phyloP scores from a whole-genome alignment of 2,888 invertebrate species.

The Sturmia bella region DNA sequence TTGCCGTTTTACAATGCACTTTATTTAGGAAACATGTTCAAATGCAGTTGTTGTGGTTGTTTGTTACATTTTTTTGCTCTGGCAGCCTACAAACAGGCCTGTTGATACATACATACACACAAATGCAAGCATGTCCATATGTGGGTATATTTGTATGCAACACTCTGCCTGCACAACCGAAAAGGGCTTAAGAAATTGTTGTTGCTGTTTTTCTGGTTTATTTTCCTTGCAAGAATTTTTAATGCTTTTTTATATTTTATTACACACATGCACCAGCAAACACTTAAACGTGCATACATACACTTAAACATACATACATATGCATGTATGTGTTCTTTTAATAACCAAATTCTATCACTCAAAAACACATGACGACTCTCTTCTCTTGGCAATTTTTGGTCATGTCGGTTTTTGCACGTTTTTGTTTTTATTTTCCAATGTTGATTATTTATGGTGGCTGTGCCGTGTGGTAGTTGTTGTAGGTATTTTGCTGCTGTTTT shows the following conservation, averaged over 20 bases:
- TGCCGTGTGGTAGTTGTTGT: conserved; percentile 27
- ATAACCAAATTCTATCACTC: conserved; percentile 18
- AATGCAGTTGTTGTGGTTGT: no score
- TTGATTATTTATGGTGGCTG: conserved; percentile 28
- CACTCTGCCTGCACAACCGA: neutral
- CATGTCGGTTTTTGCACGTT: conserved; percentile 51
- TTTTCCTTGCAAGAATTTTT: neutral
- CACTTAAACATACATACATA: neutral
- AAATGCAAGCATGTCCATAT: neutral
- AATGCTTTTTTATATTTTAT: neutral
- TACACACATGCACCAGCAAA: neutral
- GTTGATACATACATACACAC: neutral
- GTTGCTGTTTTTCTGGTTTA: conserved; percentile 10
- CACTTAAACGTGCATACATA: neutral
- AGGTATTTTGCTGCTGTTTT: conserved; percentile 12
- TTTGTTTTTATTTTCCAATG: conserved; percentile 35
- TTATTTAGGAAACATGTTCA: no score
- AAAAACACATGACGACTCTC: conserved; percentile 32
- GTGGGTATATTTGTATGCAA: no score
- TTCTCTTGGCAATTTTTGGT: neutral
- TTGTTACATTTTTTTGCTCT: neutral
- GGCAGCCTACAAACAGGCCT: neutral
- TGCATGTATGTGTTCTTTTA: neutral
- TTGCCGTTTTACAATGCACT: no score
- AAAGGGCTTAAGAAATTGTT: conserved; percentile 4